phyloP scores from a whole-genome alignment of 2,888 invertebrate genomes.

The Sesamia inferens region DNA sequence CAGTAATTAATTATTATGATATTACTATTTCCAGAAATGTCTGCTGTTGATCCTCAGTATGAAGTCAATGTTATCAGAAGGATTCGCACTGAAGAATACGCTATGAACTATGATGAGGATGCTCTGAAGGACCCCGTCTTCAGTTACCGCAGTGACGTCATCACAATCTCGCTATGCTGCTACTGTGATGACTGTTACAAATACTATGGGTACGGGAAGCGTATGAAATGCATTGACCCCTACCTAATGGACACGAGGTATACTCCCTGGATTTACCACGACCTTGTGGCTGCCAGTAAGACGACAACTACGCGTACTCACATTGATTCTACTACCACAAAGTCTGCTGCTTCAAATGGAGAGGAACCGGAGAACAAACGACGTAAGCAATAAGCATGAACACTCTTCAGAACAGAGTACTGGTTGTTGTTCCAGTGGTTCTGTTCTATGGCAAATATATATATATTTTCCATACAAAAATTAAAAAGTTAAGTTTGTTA shows the following conservation, averaged over 20 bases:
- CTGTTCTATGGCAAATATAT: background rate
- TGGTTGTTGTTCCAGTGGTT: background rate
- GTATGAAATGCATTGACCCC: slow-evolving; percentile 45
- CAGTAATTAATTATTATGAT: background rate
- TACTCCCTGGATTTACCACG: slow-evolving; percentile 43
- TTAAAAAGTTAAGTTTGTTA: background rate
- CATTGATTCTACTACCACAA: background rate
- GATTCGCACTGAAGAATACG: slow-evolving; percentile 42
- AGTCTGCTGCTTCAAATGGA: no score
- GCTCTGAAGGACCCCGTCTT: slow-evolving; percentile 24
- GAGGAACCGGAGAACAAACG: slow-evolving; percentile 18
- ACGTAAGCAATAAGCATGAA: slow-evolving; percentile 3
- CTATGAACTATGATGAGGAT: slow-evolving; percentile 9
- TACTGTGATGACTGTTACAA: slow-evolving; percentile 40
- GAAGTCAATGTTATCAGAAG: slow-evolving; percentile 26
- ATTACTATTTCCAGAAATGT: slow-evolving; percentile 39
- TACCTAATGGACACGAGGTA: slow-evolving; percentile 44
- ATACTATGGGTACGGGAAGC: slow-evolving; percentile 33
- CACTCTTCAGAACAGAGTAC: background rate
- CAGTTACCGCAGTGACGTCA: slow-evolving; percentile 21
- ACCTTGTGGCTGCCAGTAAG: slow-evolving; percentile 34
- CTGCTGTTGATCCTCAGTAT: background rate
- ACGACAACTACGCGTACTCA: slow-evolving; percentile 14
- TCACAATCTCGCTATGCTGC: slow-evolving; percentile 19
- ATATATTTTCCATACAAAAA: background rate